Evolutionary conservation across 2,888 invertebrate species (phyloP).

Genomic region (Macaria notata): DNA sequence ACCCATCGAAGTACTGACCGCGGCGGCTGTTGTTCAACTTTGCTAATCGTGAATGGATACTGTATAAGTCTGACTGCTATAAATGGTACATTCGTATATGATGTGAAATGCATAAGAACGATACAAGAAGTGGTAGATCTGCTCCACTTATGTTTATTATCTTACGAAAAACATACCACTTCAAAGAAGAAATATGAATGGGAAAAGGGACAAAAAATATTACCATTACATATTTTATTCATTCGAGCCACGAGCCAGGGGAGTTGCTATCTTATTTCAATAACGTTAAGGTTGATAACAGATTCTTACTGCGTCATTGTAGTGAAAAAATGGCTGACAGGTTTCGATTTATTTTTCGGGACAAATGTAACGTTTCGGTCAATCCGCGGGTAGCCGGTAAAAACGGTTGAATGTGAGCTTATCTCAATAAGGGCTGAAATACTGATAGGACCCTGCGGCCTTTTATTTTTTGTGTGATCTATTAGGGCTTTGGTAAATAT

Average conservation of each 20-base stretch:
- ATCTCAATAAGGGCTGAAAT: slow-evolving; percentile 29
- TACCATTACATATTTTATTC: slow-evolving; percentile 20
- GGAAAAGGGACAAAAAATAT: slow-evolving; percentile 15
- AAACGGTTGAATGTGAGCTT: slow-evolving; percentile 29
- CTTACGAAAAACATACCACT: slow-evolving; percentile 3
- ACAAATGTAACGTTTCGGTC: slow-evolving; percentile 30
- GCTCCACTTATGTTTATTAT: slow-evolving; percentile 1
- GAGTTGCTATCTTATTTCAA: slow-evolving; percentile 22
- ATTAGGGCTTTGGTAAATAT: slow-evolving; percentile 13
- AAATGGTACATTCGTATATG: too few relatives aligned
- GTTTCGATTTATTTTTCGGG: slow-evolving; percentile 42
- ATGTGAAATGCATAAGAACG: too few relatives aligned
- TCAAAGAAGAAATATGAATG: slow-evolving; percentile 9
- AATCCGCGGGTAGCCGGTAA: slow-evolving; percentile 31
- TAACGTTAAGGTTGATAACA: slow-evolving; percentile 21
- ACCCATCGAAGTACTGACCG: too few relatives aligned
- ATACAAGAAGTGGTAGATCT: neutral
- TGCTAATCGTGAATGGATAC: too few relatives aligned
- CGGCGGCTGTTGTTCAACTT: too few relatives aligned
- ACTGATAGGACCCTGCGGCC: slow-evolving; percentile 10
- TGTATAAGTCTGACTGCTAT: too few relatives aligned
- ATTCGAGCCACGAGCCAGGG: slow-evolving; percentile 5
- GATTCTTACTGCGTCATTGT: slow-evolving; percentile 25
- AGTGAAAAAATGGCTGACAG: slow-evolving; percentile 37
- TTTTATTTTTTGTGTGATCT: slow-evolving; percentile 15